Evolutionary conservation across 23 tunicate species (phyloP).

Genomic region (Oikopleura dioica): DNA sequence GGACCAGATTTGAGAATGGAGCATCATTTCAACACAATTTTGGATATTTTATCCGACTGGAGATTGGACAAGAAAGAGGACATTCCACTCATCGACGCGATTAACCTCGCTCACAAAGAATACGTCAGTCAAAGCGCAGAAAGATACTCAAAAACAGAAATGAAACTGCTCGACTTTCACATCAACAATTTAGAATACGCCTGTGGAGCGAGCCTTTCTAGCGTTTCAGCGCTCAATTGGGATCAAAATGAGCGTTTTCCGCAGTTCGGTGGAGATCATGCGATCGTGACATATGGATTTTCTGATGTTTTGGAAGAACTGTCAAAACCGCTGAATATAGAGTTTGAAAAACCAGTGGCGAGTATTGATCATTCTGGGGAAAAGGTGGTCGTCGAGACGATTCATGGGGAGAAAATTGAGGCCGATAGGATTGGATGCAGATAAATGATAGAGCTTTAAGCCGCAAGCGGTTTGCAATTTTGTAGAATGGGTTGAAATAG

Average conservation of each 20-base stretch:
- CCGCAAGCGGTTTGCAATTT: too few relatives aligned
- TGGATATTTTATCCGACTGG: too few relatives aligned
- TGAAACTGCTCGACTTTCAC: conserved; percentile 38
- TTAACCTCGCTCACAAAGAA: conserved; percentile 43
- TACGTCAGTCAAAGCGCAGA: conserved; percentile 55
- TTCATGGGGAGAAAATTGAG: not conserved
- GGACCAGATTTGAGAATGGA: too few relatives aligned
- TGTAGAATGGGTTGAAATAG: too few relatives aligned
- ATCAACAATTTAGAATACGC: conserved; percentile 69
- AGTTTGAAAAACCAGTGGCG: conserved; percentile 25
- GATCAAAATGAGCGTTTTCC: conserved; percentile 81
- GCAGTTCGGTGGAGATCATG: conserved; percentile 72
- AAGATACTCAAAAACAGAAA: conserved; percentile 36
- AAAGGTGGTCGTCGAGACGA: not conserved
- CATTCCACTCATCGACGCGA: too few relatives aligned
- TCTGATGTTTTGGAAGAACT: conserved; percentile 26
- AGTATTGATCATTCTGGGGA: not conserved
- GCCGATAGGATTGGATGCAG: too few relatives aligned
- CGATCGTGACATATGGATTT: conserved; percentile 64
- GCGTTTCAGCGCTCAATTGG: conserved; percentile 88
- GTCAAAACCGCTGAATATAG: conserved; percentile 28
- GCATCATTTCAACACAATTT: conserved; percentile 48
- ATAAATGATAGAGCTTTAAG: too few relatives aligned
- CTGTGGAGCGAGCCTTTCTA: conserved; percentile 47
- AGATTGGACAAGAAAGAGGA: too few relatives aligned